phyloP scores from a whole-genome alignment of 1,140 invertebrate genomes.

The Oryzaephilus surinamensis region DNA sequence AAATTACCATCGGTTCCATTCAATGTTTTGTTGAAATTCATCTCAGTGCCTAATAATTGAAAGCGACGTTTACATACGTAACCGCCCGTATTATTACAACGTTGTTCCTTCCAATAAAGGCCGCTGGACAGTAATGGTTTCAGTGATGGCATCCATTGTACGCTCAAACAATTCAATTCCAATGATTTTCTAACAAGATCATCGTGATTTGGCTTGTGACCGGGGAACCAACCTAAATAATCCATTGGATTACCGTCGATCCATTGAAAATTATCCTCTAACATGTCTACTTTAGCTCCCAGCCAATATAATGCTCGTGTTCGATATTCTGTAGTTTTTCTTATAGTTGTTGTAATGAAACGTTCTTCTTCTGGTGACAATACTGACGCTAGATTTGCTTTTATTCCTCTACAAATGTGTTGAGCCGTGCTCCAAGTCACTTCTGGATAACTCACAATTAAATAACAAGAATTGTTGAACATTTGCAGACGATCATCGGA shows the following conservation, averaged over 20 bases:
- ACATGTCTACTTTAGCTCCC: conserved; percentile 33
- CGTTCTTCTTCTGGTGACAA: conserved; percentile 50
- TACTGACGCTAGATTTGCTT: conserved; percentile 47
- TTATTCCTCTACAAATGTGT: conserved; percentile 57
- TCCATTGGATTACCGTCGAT: conserved; percentile 43
- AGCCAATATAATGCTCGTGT: conserved; percentile 60
- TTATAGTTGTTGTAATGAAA: conserved; percentile 51
- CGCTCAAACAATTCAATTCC: conserved; percentile 39
- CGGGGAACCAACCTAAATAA: conserved; percentile 47
- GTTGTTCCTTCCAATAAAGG: conserved; percentile 49
- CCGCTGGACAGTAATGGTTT: conserved; percentile 48
- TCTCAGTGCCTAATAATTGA: conserved; percentile 17
- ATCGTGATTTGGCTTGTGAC: conserved; percentile 29
- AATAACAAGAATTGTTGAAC: conserved; percentile 57
- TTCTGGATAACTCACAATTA: conserved; percentile 59
- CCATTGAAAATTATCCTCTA: conserved; percentile 40
- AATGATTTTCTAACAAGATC: conserved; percentile 23
- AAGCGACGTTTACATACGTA: conserved; percentile 39
- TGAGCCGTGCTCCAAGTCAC: conserved; percentile 62
- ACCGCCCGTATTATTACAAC: conserved; percentile 47
- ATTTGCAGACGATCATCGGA: conserved; percentile 51
- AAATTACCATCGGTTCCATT: conserved; percentile 44
- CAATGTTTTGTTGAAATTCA: conserved; percentile 39
- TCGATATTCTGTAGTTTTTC: conserved; percentile 54
- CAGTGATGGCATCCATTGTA: conserved; percentile 51